Evolutionary conservation across 2,888 invertebrate genomes (phyloP), one percentile per base, ranked within the genome.

Genomic region (Apamea anceps): DNA sequence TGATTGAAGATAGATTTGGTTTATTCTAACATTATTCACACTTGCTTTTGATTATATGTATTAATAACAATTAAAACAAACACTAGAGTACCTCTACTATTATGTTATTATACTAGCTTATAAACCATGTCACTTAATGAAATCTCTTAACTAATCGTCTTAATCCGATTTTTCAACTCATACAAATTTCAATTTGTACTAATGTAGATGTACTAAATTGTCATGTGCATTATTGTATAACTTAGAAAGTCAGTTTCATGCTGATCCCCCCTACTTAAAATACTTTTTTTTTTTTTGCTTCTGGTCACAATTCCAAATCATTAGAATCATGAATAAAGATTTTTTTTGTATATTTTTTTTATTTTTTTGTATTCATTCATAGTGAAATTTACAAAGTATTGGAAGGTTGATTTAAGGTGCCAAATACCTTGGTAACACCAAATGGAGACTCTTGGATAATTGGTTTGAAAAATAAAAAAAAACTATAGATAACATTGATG

Each of bases 161-260:
- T 85, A 87, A 81, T 82, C 70, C 62, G 80, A 87, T 81, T 84
- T 77, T 85, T 78, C 76, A 86, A 87, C 81, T 82, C 86, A 79
- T 80, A 82, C 78, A 77, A 89, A 87, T 89, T 89, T 84, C 81
- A 89, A 92, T 92, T 94, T 94, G 94, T 94, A 94, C 94, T 94
- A 94, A 92, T 86, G 81, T 87, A 86, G 84, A 91, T 93, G 93
- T 94, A 94, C 94, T 93, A 92, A 87, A 77, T 77, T 81, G 84
- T 87, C 82, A 86, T 79, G 77, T 80, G 76, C 86, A 81, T 72
- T 85, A 81, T 67, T 86, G 63, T 79, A 67, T 70, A 71, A 82
- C 79, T 75, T 85, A 84, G 62, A 42, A 73, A 72, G 13, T 71
- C 79, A 79, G 60, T 80, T 73, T 45, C 32, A 72, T 32, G 42